phyloP scores from a whole-genome alignment of 2,888 invertebrate genomes.

The Entomobrya proxima region DNA sequence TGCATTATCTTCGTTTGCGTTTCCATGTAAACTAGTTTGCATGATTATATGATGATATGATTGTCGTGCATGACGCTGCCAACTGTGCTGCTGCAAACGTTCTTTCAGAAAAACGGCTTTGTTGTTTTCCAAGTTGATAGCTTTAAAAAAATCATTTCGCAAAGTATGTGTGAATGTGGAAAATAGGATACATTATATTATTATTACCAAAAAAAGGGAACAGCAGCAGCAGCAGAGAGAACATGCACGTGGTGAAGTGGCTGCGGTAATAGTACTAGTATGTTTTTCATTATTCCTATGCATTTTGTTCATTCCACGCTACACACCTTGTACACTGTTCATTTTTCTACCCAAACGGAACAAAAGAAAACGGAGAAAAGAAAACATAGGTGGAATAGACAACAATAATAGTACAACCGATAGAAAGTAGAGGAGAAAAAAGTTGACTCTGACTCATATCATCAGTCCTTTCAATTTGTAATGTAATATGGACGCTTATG shows the following conservation, averaged over 20 bases:
- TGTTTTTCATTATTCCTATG: neutral
- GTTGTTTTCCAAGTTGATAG: neutral
- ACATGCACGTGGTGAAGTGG: conserved; percentile 35
- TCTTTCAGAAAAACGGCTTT: neutral
- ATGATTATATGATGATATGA: no score
- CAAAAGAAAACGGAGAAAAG: neutral
- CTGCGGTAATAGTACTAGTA: neutral
- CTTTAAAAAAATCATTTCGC: conserved; percentile 7
- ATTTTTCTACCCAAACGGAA: no score
- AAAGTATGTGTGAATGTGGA: conserved; percentile 1
- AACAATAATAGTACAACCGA: neutral
- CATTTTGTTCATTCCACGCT: conserved; percentile 8
- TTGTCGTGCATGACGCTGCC: neutral
- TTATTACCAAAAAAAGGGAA: conserved; percentile 19
- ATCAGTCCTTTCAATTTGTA: conserved; percentile 31
- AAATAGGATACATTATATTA: conserved; percentile 3
- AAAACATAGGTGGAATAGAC: neutral
- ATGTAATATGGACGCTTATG: conserved; percentile 28
- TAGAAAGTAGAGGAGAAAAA: neutral
- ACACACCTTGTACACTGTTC: no score
- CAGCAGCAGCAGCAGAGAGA: neutral
- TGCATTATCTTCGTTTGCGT: neutral
- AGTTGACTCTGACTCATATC: conserved; percentile 22
- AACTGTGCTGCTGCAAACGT: neutral
- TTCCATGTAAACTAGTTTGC: neutral